phyloP scores from a whole-genome alignment of 1,140 invertebrate genomes.

The Paralvinella palmiformis region DNA sequence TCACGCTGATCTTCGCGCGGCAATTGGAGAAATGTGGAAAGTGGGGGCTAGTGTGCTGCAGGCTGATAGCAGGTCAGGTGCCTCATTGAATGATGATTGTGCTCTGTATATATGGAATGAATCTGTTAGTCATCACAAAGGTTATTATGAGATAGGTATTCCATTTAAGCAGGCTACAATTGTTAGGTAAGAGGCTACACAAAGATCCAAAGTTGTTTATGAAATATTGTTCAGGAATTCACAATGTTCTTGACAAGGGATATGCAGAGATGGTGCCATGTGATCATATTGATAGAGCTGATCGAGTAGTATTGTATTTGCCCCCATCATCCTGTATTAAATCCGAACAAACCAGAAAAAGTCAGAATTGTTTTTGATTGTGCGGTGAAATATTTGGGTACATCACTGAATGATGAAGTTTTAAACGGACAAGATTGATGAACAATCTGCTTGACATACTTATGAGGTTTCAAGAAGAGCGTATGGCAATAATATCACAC shows the following conservation, averaged over 20 bases:
- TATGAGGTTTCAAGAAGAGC: neutral
- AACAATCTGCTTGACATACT: neutral
- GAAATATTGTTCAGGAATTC: too few relatives aligned
- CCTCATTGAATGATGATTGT: too few relatives aligned
- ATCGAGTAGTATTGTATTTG: neutral
- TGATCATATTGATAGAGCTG: neutral
- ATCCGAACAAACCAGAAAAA: constrained; percentile 1
- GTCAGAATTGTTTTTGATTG: neutral
- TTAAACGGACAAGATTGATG: neutral
- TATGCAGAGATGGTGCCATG: neutral
- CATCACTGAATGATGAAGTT: neutral
- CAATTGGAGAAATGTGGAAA: too few relatives aligned
- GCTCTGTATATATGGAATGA: too few relatives aligned
- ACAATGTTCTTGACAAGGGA: neutral
- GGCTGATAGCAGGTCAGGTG: too few relatives aligned
- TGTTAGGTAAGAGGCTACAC: neutral
- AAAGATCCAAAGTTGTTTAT: too few relatives aligned
- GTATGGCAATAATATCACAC: neutral
- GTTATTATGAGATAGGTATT: neutral
- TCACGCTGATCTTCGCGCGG: too few relatives aligned
- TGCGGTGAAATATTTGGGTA: neutral
- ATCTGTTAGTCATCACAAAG: too few relatives aligned
- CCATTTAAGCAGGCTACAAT: neutral
- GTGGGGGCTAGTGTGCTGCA: too few relatives aligned
- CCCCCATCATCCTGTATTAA: neutral